Evolutionary conservation across 1,140 invertebrate species (phyloP).

Genomic region (Ips nitidus): DNA sequence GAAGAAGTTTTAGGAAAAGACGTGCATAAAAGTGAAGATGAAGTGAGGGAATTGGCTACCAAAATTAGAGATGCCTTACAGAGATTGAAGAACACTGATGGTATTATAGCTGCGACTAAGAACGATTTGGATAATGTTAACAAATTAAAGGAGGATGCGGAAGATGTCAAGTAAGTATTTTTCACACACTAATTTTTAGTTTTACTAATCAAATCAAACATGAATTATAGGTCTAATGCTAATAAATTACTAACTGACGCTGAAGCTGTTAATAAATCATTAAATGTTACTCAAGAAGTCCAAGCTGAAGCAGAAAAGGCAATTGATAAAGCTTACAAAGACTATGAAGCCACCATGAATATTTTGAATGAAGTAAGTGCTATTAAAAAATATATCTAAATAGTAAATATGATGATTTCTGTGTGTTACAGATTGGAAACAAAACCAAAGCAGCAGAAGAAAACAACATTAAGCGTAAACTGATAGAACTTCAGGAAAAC

Average conservation of each 20-base stretch:
- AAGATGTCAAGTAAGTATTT: constrained; percentile 68
- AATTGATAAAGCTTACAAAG: constrained; percentile 76
- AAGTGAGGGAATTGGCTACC: constrained; percentile 80
- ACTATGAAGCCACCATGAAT: constrained; percentile 73
- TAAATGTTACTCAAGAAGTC: constrained; percentile 70
- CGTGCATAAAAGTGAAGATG: constrained; percentile 65
- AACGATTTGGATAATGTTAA: constrained; percentile 75
- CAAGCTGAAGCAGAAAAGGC: constrained; percentile 77
- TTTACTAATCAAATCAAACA: background rate
- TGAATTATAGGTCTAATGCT: constrained; percentile 51
- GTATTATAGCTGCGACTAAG: constrained; percentile 82
- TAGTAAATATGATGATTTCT: background rate
- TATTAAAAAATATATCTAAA: background rate
- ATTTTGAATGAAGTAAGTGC: constrained; percentile 60
- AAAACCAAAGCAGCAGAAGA: constrained; percentile 44
- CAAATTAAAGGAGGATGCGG: constrained; percentile 73
- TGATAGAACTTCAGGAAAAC: constrained; percentile 44
- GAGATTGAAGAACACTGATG: constrained; percentile 85
- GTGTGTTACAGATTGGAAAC: constrained; percentile 42
- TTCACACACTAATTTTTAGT: background rate
- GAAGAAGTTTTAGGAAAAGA: constrained; percentile 67
- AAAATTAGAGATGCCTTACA: constrained; percentile 84
- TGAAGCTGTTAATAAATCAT: constrained; percentile 59
- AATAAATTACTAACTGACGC: constrained; percentile 60
- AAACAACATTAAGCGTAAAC: constrained; percentile 41